A percentile compares a stretch with the other conserved stretches of the same genome.
Evolutionary conservation across 2,888 invertebrate species (phyloP).

Genomic region (Syrista parreyssii): DNA sequence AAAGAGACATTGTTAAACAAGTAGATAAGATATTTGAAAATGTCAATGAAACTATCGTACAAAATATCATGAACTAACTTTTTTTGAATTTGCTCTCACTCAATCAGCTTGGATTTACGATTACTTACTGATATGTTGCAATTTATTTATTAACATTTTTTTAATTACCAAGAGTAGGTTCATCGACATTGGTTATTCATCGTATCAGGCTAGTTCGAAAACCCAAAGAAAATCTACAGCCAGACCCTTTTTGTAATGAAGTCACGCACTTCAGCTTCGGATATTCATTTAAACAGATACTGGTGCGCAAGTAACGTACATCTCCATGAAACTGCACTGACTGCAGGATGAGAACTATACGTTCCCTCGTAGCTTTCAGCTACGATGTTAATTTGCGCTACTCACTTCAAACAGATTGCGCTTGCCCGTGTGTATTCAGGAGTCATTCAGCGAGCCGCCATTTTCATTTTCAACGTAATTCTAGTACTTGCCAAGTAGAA

Average conservation of each 20-base stretch:
- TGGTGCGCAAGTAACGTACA: neutral
- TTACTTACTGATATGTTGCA: conserved; percentile 20
- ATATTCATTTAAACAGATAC: neutral
- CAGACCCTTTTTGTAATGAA: neutral
- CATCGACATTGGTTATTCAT: too few species aligned
- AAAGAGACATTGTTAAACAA: neutral
- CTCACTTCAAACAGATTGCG: conserved; percentile 1
- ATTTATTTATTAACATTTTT: neutral
- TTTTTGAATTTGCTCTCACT: neutral
- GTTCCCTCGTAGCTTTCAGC: neutral
- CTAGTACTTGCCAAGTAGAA: neutral
- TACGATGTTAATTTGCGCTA: conserved; percentile 4
- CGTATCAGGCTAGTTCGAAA: too few species aligned
- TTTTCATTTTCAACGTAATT: neutral
- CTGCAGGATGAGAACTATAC: neutral
- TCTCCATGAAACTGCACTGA: neutral
- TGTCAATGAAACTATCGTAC: too few species aligned
- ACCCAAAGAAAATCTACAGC: neutral
- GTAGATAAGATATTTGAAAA: neutral
- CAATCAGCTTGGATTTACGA: neutral
- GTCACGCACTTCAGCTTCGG: neutral
- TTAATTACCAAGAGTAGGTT: neutral
- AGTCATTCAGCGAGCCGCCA: neutral
- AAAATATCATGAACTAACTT: neutral
- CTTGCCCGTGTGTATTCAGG: neutral